These are phyloP conservation scores for Chiroxiphia lanceolata DNA, from an alignment of 2,797 vertebrate species.

Conservation along the genomic window DNA sequence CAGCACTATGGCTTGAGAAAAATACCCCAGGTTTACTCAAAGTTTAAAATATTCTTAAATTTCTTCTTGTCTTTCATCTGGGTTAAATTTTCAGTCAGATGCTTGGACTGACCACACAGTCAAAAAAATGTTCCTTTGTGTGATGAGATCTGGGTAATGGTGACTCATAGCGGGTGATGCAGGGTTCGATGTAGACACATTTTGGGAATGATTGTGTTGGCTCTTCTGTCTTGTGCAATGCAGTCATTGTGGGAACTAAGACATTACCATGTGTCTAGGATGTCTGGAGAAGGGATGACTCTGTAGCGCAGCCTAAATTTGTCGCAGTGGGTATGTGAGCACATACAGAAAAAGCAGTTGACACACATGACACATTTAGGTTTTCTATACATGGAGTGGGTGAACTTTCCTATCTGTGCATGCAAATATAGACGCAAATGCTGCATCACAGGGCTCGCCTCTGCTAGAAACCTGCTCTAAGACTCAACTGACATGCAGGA, in stretches of 20 bases:
- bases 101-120: not conserved
- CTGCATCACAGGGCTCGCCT: not conserved
- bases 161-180: not conserved
- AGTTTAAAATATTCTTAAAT: not conserved
- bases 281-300: not conserved
- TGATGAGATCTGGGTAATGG: not conserved
- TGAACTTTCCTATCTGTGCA: not conserved
- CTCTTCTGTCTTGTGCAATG: not conserved
- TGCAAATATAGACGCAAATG: not conserved
- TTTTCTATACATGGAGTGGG: not conserved
- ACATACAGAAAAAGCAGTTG: not conserved
- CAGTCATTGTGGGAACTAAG: not conserved
- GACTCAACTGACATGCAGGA: not conserved
- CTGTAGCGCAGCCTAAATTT: not conserved
- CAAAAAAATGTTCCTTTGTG: not conserved
- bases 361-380: not conserved
- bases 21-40: not conserved
- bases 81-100: not conserved
- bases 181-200: not conserved
- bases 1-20: not conserved
- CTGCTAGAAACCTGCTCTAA: not conserved
- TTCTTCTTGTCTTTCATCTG: not conserved
- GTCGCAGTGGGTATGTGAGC: not conserved
- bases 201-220: not conserved
- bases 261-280: not conserved